Base-by-base conservation (phyloP, 2,888 invertebrate genomes). In the Heteropelma amictum region DNA sequence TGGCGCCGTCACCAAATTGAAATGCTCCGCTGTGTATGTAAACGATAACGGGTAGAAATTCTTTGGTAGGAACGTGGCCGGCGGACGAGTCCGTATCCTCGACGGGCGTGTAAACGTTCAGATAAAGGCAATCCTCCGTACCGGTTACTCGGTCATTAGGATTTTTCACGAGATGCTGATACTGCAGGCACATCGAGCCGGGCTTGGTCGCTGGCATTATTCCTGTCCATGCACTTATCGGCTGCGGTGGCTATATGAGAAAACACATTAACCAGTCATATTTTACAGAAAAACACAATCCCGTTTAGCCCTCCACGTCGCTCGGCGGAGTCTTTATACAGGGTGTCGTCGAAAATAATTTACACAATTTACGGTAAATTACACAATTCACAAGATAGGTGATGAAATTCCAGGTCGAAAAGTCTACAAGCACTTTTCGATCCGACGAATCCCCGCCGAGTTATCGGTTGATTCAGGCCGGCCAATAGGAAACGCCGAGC, bases 1-100 rank as follows among this genome's bases (percentile, higher is more conserved):
- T 10, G 3, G 89, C 87, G 0, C 91, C 91, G 1, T 90, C 88
- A 0, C 94, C 93, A 79, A 92, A 93, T 92, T 94, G 93, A 86
- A 82, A 82, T 12, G 79, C 79, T 14, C 81, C 81, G 23, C 81
- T 79, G 67, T 82, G 82, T 61, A 82, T 81, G 58, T 68, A 80
- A 69, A 82, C 74, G 28, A 82, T 77, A 12, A 82, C 80, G 28
- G 82, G 82, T 12, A 78, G 51, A n/a, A 75, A 47, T 60, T 71
- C 45, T 21, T 56, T 63, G n/a, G n/a, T n/a, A n/a, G n/a, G n/a
- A 19, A 33, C 14, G 17, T 10, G 1, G 2, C 2, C 14, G 14
- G 5, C n/a, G 8, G 2, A 17, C 17, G 26, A n/a, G n/a, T n/a
- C 1, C 8, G 33, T 33, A 1, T 33, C 12, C 7, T 30, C 30